Evolutionary conservation across 2,797 vertebrate genomes (phyloP), one percentile per base, ranked within the genome.

Genomic region (Mallotus villosus): DNA sequence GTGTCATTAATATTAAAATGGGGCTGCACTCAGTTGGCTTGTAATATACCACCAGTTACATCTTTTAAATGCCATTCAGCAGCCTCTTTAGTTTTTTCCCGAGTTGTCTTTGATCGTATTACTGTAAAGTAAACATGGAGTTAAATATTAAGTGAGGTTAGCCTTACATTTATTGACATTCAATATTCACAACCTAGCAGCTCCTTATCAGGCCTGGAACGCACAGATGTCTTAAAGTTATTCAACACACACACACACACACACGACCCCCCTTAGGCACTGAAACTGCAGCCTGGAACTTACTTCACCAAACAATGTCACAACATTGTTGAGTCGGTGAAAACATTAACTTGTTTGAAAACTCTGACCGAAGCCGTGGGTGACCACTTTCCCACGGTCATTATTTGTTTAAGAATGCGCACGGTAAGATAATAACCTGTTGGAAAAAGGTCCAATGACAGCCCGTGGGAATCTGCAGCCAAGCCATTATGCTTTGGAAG

Each of bases 401-500:
- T 86, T 91, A 75, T 87, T 92, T 93, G 92, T 84, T 86, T 83
- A 88, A 75, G 41, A 81, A 74, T 90, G 87, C 81, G 11, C 86
- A 75, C 77, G 74, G 87, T 68, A 63, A 86, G 87, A 74, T 91
- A 86, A 86, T 81, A 80, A 91, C 86, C 87, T 80, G 81, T 78
- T 78, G 75, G 87, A 65, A 5, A 62, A 66, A 57, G 25, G 22
- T 21, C 73, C 73, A 76, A 57, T 79, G 14, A 76, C 77, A 72
- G 79, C 83, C 90, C 90, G 91, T 95, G 94, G 94, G 95, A 96
- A 95, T 92, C 80, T 78, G n/a, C 84, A 84, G 82, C 32, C 74
- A 4, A 27, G 25, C 58, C 14, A 9, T 24, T 72, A 72, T 82
- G 84, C 64, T 69, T 63, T 49, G 74, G 77, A 80, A 5, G 24